Base-by-base conservation (phyloP, 30 jellyfish, hydroid and myxozoan species). In the Pelagia noctiluca region DNA sequence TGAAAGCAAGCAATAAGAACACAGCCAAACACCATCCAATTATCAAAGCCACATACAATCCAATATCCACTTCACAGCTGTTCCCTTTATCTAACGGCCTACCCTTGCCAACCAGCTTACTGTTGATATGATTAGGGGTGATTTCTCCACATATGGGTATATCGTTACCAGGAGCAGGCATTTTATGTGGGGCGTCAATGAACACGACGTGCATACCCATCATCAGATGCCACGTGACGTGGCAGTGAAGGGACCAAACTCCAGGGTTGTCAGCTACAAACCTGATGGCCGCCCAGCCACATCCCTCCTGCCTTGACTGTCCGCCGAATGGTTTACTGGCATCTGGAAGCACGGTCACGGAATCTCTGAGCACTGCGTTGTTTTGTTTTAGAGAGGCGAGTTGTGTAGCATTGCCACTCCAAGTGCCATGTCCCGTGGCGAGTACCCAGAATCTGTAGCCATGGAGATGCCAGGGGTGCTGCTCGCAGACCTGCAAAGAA, bases 201-300 rank as follows among this genome's bases (percentile, higher is more conserved):
- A 82, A 70, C 16, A 82, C 69, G 1, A 66, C 73, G 13, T 82
- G 92, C 92, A 82, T 82, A 12, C 92, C 92, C 92, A 82, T 82
- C 1, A 82, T 49, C 47, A 70, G 53, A 53, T 82, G 92, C 92
- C 92, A 82, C 37, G 85, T 82, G n/a, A 82, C 86, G 47, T 82
- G 92, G 29, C 92, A 82, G 70, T 82, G 92, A 28, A 82, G 42
- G 23, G 92, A 80, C 92, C 92, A 82, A 10, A 82, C 92, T 21
- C 92, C 92, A 0, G 92, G 92, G 80, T 82, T 82, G 47, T 82
- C 92, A 0, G 92, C 92, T 13, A 82, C 74, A 30, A 82, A 82
- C 42, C 92, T 28, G 26, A 82, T 26, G 4, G 81, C 92, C 1
- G 75, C 61, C 92, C 92, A 82, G 2, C 92, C 92, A 50, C 92